A percentile compares a stretch with the other conserved stretches of the same genome.
Conservation (phyloP, 30 jellyfish, hydroid and myxozoan genomes). For the Sanderia malayensis region DNA sequence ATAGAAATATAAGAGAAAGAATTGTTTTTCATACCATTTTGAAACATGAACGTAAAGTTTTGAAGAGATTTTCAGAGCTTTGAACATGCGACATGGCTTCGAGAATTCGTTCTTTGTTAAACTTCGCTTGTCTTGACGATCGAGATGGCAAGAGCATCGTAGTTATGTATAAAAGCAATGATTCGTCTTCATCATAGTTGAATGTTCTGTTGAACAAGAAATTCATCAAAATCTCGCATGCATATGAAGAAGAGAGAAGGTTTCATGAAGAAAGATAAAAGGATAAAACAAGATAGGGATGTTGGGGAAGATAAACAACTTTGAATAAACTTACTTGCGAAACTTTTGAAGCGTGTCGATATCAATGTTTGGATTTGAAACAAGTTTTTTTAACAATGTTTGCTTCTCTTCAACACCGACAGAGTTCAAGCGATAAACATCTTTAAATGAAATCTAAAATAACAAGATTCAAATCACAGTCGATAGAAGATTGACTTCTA, state of each 20-base stretch:
- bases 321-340: conserved; percentile 55
- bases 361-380: conserved; percentile 30
- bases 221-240: neutral
- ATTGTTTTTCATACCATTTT: conserved; percentile 38
- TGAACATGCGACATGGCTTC: conserved; percentile 42
- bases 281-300: no score
- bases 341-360: conserved; percentile 23
- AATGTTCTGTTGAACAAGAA: conserved; percentile 53
- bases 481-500: no score
- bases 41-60: conserved; percentile 24
- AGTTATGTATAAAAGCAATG: conserved; percentile 50
- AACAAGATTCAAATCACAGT: no score
- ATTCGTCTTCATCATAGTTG: conserved; percentile 62
- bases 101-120: conserved; percentile 17
- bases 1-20: no score
- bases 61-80: conserved; percentile 25
- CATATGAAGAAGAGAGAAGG: neutral
- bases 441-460: conserved; percentile 46
- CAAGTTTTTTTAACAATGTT: conserved; percentile 38
- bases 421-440: conserved; percentile 28
- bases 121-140: conserved; percentile 34
- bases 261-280: neutral
- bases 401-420: conserved; percentile 25
- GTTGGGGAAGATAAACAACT: no score
- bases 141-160: conserved; percentile 42